Conservation (phyloP, 2,113 vertebrate genomes). For the Stercorarius parasiticus region DNA sequence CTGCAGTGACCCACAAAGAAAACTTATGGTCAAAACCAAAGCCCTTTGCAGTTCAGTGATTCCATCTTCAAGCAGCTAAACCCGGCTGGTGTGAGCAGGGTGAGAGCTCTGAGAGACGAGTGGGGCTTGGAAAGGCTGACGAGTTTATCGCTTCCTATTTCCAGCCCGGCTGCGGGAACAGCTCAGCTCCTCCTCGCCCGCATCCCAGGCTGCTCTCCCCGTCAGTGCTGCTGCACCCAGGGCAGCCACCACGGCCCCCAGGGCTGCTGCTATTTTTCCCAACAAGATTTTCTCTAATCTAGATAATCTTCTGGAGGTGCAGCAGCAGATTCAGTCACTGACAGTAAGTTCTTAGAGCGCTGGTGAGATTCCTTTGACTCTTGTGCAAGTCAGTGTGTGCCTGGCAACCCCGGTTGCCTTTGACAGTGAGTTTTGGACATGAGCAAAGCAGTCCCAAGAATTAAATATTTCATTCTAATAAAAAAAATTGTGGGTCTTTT, state of each 20-base stretch:
- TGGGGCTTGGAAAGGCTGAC: background rate
- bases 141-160: background rate
- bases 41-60: background rate
- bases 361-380: background rate
- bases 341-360: background rate
- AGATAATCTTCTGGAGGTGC: background rate
- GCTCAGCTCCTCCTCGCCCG: background rate
- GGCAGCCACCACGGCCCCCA: accelerated
- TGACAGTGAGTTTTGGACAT: background rate
- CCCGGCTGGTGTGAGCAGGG: background rate
- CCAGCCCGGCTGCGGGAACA: too few relatives aligned
- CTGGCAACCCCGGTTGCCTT: background rate
- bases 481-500: accelerated
- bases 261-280: background rate
- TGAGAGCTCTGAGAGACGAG: background rate
- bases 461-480: background rate
- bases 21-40: background rate
- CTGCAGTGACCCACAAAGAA: background rate
- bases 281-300: background rate
- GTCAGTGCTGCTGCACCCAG: background rate
- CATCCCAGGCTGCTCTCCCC: background rate
- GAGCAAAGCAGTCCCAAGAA: background rate
- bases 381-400: background rate
- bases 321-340: background rate
- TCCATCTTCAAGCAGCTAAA: background rate